These are phyloP conservation scores for Dryoscopus gambensis DNA, from an alignment of 2,113 vertebrate species.

Conservation along the genomic window DNA sequence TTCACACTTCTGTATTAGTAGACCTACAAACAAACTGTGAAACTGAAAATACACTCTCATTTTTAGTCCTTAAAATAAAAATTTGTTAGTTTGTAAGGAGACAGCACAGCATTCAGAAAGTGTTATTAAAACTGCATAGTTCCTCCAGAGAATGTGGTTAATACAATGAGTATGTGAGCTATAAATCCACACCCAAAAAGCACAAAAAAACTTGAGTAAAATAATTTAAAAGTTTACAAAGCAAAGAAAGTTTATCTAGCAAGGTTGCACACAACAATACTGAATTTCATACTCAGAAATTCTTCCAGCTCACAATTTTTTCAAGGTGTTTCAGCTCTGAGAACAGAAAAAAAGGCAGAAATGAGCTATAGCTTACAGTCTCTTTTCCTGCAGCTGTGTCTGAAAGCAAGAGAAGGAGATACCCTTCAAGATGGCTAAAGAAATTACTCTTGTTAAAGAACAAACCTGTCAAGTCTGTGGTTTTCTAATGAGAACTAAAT, in stretches of 20 bases:
- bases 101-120: background rate
- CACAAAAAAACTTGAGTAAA: background rate
- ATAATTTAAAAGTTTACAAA: background rate
- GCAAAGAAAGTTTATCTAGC: slow-evolving; percentile 23
- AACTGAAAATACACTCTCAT: background rate
- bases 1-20: background rate
- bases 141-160: slow-evolving; percentile 19
- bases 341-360: slow-evolving; percentile 52
- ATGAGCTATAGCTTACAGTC: background rate
- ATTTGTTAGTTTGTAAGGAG: slow-evolving; percentile 23
- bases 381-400: background rate
- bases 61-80: slow-evolving; percentile 19
- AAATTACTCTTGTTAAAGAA: background rate
- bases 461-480: background rate
- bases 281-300: slow-evolving; percentile 60
- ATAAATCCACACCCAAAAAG: slow-evolving; percentile 5
- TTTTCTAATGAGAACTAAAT: background rate
- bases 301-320: slow-evolving; percentile 52
- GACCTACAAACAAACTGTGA: background rate
- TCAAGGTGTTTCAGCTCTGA: slow-evolving; percentile 57
- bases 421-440: background rate
- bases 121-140: background rate
- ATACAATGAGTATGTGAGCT: slow-evolving; percentile 14
- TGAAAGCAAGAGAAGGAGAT: background rate
- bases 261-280: slow-evolving; percentile 11